Base-by-base conservation (phyloP, 2,888 invertebrate genomes). In the Drosophila testacea region DNA sequence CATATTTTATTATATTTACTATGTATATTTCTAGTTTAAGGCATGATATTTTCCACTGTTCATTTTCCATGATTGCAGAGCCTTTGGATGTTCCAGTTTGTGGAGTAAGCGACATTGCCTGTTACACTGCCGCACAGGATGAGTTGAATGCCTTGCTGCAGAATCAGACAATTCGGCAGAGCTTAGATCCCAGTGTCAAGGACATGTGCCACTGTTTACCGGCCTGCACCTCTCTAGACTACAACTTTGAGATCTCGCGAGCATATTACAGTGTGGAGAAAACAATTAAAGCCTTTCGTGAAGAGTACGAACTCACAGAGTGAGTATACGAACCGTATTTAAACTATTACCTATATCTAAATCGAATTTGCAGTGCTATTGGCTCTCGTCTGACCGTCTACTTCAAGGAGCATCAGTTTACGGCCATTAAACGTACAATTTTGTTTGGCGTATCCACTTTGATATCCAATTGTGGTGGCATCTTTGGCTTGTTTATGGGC, bases 361-460 rank as follows among this genome's bases (percentile, higher is more conserved):
- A 9, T n/a, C 11, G 46, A 27, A 10, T 30, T 78, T 93, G 54
- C 78, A 94, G 95, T 69, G 89, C 93, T 10, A 90, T 93, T 73
- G 93, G 93, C 85, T 93, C 95, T 0, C 93, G 95, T 2, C 93
- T 96, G 11, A 94, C 94, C 80, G 93, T 96, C 11, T 95, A 95
- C 92, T 96, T 95, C 92, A 96, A 95, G 90, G 95, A 96, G 82
- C 94, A 94, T 34, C 95, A 95, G 87, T 95, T 95, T 79, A 95
- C 95, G 51, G 94, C 95, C 0, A 95, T 95, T 6, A 94, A 94
- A 50, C 93, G 95, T 4, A 95, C 95, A 0, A 95, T 95, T 81
- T 91, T 95, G 27, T 95, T 95, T 85, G 95, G 95, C 0, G 93
- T 94, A 51, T 94, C 95, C 0, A 95, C 95, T 73, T 94, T 95